These are phyloP conservation scores for Stratiomys singularior DNA, from an alignment of 2,888 invertebrate species.

Conservation along the genomic window DNA sequence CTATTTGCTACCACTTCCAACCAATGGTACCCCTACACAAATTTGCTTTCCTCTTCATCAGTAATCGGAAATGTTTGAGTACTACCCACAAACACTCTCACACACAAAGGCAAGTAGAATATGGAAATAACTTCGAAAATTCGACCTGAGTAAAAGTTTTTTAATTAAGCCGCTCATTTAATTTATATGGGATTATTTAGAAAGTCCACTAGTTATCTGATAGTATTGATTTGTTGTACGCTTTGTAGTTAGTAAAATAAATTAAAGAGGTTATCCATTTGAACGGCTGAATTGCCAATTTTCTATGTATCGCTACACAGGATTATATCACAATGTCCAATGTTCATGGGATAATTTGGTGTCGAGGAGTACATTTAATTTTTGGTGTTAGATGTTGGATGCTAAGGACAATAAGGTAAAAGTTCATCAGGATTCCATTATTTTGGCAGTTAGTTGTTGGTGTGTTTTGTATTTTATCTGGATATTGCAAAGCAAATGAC, in stretches of 20 bases:
- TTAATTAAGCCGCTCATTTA: slow-evolving; percentile 14
- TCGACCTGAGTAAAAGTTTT: slow-evolving; percentile 16
- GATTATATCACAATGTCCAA: neutral
- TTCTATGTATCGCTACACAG: neutral
- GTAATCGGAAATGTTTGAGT: too few relatives aligned
- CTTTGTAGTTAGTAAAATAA: neutral
- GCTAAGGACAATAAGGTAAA: neutral
- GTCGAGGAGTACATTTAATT: neutral
- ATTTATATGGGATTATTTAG: slow-evolving; percentile 20
- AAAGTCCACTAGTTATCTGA: neutral
- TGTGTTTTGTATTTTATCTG: neutral
- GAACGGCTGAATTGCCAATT: slow-evolving; percentile 1
- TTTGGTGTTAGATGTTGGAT: neutral
- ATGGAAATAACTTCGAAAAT: too few relatives aligned
- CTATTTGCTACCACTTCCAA: neutral
- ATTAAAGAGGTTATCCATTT: slow-evolving; percentile 6
- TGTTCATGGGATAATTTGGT: neutral
- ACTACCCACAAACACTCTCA: too few relatives aligned
- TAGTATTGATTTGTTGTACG: slow-evolving; percentile 14
- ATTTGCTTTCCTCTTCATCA: too few relatives aligned
- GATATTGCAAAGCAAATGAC: neutral
- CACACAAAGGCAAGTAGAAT: too few relatives aligned
- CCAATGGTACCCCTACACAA: too few relatives aligned
- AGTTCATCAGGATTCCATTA: slow-evolving; percentile 5
- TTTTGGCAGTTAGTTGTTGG: neutral